Percentiles rank a stretch among this genome's conserved stretches.
These are phyloP conservation scores for Zygothrica quintamaculata DNA, from an alignment of 2,888 invertebrate genomes.

Conservation along the genomic window DNA sequence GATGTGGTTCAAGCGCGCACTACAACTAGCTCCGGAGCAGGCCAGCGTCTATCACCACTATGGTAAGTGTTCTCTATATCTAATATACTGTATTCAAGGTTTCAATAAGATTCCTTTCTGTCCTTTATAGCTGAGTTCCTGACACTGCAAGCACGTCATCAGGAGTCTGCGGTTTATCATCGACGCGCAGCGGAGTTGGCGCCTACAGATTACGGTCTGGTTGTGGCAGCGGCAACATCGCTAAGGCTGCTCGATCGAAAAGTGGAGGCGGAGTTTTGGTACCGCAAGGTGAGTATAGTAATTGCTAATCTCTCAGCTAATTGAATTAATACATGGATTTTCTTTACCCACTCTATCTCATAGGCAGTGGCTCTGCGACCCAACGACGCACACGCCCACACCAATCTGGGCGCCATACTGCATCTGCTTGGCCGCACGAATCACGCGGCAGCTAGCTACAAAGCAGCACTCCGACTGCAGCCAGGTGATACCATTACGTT, in stretches of 20 bases:
- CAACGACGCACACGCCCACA: slow-evolving; percentile 95
- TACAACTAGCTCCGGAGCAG: slow-evolving; percentile 92
- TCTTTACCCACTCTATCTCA: not conserved
- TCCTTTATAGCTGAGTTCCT: slow-evolving; percentile 92
- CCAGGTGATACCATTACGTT: slow-evolving; percentile 95
- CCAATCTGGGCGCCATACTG: slow-evolving; percentile 97
- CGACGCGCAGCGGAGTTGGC: slow-evolving; percentile 91
- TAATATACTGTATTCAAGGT: too few relatives aligned
- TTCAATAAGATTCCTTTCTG: not conserved
- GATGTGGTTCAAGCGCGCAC: slow-evolving; percentile 94
- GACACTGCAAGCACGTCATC: slow-evolving; percentile 90
- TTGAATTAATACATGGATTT: not conserved
- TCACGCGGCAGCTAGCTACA: slow-evolving; percentile 94
- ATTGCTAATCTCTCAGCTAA: too few relatives aligned
- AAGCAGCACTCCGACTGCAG: slow-evolving; percentile 92
- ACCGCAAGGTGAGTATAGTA: slow-evolving; percentile 88
- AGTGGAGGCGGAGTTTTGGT: slow-evolving; percentile 93
- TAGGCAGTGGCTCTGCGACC: slow-evolving; percentile 85
- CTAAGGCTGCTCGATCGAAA: slow-evolving; percentile 92
- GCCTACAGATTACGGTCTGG: slow-evolving; percentile 92
- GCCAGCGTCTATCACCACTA: slow-evolving; percentile 95
- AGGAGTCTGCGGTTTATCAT: slow-evolving; percentile 93
- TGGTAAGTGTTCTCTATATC: slow-evolving; percentile 87
- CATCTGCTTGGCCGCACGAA: slow-evolving; percentile 96
- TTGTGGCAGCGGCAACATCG: slow-evolving; percentile 95